These are phyloP conservation scores for Plotosus lineatus DNA, from an alignment of 2,113 vertebrate species.

Conservation along the genomic window DNA sequence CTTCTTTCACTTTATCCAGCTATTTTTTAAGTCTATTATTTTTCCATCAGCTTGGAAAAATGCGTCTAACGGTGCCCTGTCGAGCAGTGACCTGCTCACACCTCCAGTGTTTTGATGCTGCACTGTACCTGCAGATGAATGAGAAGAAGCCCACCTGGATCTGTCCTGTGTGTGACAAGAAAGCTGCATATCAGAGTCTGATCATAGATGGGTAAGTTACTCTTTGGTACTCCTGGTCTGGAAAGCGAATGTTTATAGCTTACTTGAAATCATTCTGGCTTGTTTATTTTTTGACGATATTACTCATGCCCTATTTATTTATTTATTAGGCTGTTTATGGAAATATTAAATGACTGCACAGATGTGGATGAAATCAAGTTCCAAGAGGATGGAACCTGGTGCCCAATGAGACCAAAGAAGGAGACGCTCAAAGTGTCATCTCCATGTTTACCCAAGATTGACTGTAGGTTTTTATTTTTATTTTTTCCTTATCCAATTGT, in stretches of 20 bases:
- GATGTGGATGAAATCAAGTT: constrained; percentile 98
- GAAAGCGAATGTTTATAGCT: background rate
- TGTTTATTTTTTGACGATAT: background rate
- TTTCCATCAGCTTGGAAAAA: constrained; percentile 86
- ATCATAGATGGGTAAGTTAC: constrained; percentile 90
- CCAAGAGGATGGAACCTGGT: constrained; percentile 95
- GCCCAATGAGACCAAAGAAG: constrained; percentile 96
- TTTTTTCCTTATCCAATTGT: background rate
- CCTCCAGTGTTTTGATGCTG: constrained; percentile 96
- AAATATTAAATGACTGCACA: constrained; percentile 94
- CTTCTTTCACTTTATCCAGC: background rate
- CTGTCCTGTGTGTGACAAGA: constrained; percentile 98
- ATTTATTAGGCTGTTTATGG: constrained; percentile 88
- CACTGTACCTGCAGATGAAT: constrained; percentile 98
- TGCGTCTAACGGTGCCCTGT: constrained; percentile 93
- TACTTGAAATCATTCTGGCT: background rate
- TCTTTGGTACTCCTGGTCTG: background rate
- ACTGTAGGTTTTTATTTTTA: constrained; percentile 74
- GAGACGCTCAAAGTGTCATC: constrained; percentile 86
- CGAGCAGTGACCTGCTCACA: constrained; percentile 95
- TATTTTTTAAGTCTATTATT: background rate
- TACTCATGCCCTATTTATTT: constrained; percentile 14
- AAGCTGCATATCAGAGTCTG: constrained; percentile 91
- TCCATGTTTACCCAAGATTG: constrained; percentile 79
- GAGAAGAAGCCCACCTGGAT: constrained; percentile 99